phyloP scores from a whole-genome alignment of 1,140 invertebrate species.

The Drosophila tristis region DNA sequence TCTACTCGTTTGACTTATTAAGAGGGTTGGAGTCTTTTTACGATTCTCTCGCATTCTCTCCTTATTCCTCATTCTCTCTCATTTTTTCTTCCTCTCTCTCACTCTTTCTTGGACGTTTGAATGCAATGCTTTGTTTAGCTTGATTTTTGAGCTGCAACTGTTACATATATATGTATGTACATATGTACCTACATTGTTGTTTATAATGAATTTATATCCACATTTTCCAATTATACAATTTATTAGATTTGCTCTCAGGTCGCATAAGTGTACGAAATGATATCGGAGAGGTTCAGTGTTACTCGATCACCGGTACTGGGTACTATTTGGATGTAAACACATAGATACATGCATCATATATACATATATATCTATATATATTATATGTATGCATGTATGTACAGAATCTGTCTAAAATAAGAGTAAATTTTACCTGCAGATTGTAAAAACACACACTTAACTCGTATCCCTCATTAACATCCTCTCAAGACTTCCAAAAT shows the following conservation, averaged over 20 bases:
- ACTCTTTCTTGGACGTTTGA: constrained; percentile 58
- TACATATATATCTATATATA: neutral
- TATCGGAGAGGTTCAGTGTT: constrained; percentile 11
- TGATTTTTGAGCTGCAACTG: constrained; percentile 68
- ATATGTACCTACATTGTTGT: constrained; percentile 27
- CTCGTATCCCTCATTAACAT: constrained; percentile 41
- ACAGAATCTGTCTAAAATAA: constrained; percentile 6
- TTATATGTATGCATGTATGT: neutral
- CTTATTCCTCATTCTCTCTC: constrained; percentile 44
- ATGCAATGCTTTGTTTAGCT: constrained; percentile 75
- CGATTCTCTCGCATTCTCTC: constrained; percentile 63
- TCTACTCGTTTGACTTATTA: constrained; percentile 74
- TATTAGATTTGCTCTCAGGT: constrained; percentile 10
- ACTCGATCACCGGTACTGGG: constrained; percentile 31
- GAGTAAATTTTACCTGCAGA: too few species aligned
- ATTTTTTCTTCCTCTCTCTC: constrained; percentile 30
- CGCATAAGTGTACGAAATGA: neutral
- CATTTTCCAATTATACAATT: constrained; percentile 63
- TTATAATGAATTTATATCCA: constrained; percentile 69
- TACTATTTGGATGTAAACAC: constrained; percentile 4
- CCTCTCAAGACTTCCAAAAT: constrained; percentile 33
- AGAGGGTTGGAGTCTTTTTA: constrained; percentile 78
- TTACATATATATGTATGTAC: constrained; percentile 45
- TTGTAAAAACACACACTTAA: constrained; percentile 7
- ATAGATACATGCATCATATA: constrained; percentile 2